Percentiles rank a stretch among this genome's conserved stretches.
Evolutionary conservation across 2,797 vertebrate genomes (phyloP).

Genomic region (Poliocrania exsul): DNA sequence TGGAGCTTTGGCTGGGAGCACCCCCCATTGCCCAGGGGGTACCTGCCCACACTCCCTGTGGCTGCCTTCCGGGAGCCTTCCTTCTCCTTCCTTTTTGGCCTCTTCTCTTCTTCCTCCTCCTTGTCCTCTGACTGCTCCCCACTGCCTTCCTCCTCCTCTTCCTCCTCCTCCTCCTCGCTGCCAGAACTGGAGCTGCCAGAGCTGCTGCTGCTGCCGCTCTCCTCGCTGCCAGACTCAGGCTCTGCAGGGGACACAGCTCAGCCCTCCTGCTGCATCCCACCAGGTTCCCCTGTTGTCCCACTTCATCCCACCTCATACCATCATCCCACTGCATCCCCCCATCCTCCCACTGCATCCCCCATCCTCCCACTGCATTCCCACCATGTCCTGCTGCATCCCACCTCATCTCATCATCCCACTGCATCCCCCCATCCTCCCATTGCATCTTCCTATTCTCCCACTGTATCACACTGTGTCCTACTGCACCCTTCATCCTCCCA

Average conservation of each 20-base stretch:
- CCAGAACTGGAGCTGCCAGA: constrained; percentile 83
- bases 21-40: background rate
- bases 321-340: background rate
- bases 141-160: constrained; percentile 82
- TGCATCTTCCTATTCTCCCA: background rate
- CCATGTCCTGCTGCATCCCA: background rate
- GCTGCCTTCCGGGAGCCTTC: constrained; percentile 63
- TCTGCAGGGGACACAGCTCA: constrained; percentile 70
- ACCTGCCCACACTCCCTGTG: constrained; percentile 75
- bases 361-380: background rate
- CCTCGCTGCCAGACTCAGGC: constrained; percentile 84
- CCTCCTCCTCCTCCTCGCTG: constrained; percentile 79
- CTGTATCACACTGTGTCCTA: background rate
- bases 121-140: constrained; percentile 85
- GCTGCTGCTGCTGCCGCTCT: constrained; percentile 76
- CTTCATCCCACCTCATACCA: background rate
- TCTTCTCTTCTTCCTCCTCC: constrained; percentile 80
- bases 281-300: background rate
- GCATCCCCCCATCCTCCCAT: background rate
- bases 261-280: background rate
- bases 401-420: too few relatives aligned
- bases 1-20: fast-evolving
- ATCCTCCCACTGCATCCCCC: too few relatives aligned
- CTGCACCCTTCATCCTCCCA: background rate
- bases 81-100: constrained; percentile 79